Evolutionary conservation across 2,888 invertebrate species (phyloP).

Genomic region (Philhelius pedissequus): DNA sequence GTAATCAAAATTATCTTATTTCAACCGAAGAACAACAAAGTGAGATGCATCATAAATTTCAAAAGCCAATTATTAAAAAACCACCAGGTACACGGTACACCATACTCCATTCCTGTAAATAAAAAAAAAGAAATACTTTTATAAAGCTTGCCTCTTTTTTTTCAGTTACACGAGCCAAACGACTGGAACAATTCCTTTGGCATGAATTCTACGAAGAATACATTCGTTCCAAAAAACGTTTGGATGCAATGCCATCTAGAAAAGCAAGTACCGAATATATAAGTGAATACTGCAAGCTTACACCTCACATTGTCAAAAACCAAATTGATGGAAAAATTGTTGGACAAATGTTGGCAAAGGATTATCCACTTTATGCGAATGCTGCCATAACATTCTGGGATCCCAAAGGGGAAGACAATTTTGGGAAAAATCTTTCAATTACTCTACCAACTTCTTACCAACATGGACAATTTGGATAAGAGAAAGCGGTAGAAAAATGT

Average conservation of each 20-base stretch:
- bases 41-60: constrained; percentile 66
- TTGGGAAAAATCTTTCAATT: constrained; percentile 72
- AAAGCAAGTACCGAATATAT: constrained; percentile 72
- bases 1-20: not conserved
- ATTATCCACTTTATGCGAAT: constrained; percentile 75
- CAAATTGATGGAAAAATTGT: constrained; percentile 70
- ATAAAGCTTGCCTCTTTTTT: too few species aligned
- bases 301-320: not conserved
- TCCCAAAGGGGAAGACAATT: constrained; percentile 73
- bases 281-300: constrained; percentile 67
- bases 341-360: constrained; percentile 71
- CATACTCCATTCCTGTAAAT: too few species aligned
- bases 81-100: too few species aligned
- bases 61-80: not conserved
- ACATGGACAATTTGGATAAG: constrained; percentile 73
- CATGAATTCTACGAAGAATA: constrained; percentile 76
- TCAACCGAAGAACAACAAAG: constrained; percentile 18
- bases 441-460: constrained; percentile 73
- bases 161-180: constrained; percentile 73
- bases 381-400: constrained; percentile 76
- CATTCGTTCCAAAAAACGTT: constrained; percentile 71
- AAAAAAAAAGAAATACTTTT: too few species aligned
- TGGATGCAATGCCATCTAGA: constrained; percentile 29
- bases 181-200: constrained; percentile 76
- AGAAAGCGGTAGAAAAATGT: too few species aligned